Evolutionary conservation across 1,140 invertebrate genomes (phyloP).

Genomic region (Drosophila miranda): DNA sequence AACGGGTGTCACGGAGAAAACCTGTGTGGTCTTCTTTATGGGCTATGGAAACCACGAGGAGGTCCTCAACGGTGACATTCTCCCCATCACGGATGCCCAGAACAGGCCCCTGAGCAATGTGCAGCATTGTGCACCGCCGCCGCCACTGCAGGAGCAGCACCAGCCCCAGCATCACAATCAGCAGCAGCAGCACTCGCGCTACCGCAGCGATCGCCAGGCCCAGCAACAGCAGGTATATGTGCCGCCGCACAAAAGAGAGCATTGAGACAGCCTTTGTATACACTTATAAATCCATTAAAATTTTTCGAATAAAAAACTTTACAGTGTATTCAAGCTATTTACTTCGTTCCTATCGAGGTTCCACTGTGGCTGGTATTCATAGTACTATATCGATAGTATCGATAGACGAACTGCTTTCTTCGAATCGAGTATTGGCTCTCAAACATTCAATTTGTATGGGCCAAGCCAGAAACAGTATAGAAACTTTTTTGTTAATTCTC

Average conservation of each 20-base stretch:
- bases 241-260: constrained; percentile 81
- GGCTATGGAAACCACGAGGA: constrained; percentile 95
- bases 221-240: constrained; percentile 81
- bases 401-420: no score
- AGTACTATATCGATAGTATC: no score
- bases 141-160: constrained; percentile 15
- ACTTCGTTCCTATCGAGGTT: no score
- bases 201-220: constrained; percentile 71
- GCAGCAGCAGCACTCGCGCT: constrained; percentile 52
- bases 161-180: constrained; percentile 14
- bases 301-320: constrained; percentile 56
- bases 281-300: constrained; percentile 58
- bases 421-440: no score
- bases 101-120: constrained; percentile 64
- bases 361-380: no score
- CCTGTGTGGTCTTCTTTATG: constrained; percentile 92
- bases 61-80: constrained; percentile 90
- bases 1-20: constrained; percentile 89
- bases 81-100: constrained; percentile 85
- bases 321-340: constrained; percentile 28
- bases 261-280: constrained; percentile 38
- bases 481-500: no score
- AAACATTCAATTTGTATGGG: no score
- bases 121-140: constrained; percentile 9
- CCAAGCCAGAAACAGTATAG: no score